Base-by-base conservation (phyloP, 2,888 invertebrate species). In the Amiota communis region DNA sequence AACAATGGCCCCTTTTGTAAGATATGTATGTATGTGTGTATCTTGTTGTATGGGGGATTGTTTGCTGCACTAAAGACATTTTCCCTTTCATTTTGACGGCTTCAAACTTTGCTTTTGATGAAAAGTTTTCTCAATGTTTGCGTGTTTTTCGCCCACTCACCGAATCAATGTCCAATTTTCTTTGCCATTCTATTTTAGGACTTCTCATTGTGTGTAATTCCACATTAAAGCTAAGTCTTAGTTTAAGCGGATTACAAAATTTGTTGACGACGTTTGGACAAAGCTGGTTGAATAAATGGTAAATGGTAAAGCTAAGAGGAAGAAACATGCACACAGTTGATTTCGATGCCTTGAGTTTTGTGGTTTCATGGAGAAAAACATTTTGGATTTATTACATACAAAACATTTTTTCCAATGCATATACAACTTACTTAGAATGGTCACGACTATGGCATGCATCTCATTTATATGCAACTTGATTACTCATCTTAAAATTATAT, bases 171-270 rank as follows among this genome's bases (percentile, higher is more conserved):
- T 59, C 36, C 36, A 2, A 36, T 20, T 59, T 59, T 17, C 12
- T 59, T 17, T 15, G 59, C 12, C 15, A 15, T 36, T 15, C 59
- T 10, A 17, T 59, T 12, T 59, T 59, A 20, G 59, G 59, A 10
- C 59, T 23, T 63, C 15, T 53, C 63, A 46, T 46, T 36, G 63
- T 68, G 53, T 53, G 67, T 53, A 53, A 53, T 53, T 46, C 23
- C 53, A 15, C 51, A 20, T 49, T 53, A 23, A 68, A 68, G 67
- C 67, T 53, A 68, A 68, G 67, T 67, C 49, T 67, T 67, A 51
- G 49, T 68, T 51, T 68, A 68, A 68, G 67, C 67, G 48, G 67
- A 68, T 68, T 68, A 68, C 36, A 67, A 53, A n/a, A 53, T 53
- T 23, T 53, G 67, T 68, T 23, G 51, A 23, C 36, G 67, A 51